Evolutionary conservation across 2,113 vertebrate genomes (phyloP).

Genomic region (Aldabrachelys gigantea): DNA sequence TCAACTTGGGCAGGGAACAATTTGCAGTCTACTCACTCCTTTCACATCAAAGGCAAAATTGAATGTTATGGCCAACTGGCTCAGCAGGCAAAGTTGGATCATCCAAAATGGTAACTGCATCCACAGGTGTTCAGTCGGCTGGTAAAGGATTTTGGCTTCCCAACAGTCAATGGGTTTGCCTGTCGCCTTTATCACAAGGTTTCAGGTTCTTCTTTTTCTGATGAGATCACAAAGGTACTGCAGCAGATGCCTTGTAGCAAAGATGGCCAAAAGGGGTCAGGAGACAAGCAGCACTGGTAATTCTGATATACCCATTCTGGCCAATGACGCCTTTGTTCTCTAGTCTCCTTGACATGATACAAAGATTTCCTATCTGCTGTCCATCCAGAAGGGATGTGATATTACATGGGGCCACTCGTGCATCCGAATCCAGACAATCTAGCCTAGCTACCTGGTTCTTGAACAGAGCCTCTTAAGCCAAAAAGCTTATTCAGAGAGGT

Average conservation of each 20-base stretch:
- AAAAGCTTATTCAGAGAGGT: background rate
- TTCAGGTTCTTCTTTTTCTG: background rate
- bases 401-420: background rate
- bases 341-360: background rate
- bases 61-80: background rate
- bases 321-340: background rate
- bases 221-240: background rate
- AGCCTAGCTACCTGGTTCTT: background rate
- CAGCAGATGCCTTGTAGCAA: background rate
- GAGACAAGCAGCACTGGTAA: background rate
- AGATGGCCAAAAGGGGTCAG: background rate
- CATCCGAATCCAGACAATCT: background rate
- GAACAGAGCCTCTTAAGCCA: background rate
- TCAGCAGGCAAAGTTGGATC: background rate
- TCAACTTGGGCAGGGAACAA: background rate
- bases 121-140: background rate
- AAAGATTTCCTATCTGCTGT: background rate
- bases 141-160: background rate
- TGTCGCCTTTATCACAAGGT: background rate
- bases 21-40: background rate
- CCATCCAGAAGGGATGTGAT: background rate
- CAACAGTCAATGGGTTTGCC: background rate
- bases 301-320: background rate
- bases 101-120: background rate
- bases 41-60: background rate